phyloP scores from a whole-genome alignment of 2,888 invertebrate genomes.

The Odontocolon sp. region DNA sequence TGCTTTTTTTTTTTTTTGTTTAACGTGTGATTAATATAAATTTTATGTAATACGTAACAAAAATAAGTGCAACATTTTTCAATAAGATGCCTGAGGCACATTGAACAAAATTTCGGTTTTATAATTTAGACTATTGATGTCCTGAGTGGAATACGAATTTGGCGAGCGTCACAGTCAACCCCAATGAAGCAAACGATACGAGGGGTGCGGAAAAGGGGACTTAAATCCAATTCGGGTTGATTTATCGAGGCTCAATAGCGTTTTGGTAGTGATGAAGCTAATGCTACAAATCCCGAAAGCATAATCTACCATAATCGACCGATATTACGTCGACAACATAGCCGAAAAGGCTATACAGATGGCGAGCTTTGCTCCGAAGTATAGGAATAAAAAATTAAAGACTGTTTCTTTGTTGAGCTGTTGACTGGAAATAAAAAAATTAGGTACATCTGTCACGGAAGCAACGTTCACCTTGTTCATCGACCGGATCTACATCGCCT shows the following conservation, averaged over 20 bases:
- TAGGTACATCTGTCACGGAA: constrained; percentile 60
- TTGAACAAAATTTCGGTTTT: too few species aligned
- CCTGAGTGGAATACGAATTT: constrained; percentile 26
- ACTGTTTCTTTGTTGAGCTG: too few species aligned
- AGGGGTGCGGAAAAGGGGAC: constrained; percentile 6
- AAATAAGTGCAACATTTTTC: too few species aligned
- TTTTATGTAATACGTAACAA: too few species aligned
- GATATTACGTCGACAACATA: not conserved
- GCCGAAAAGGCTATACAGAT: constrained; percentile 2
- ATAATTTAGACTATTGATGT: too few species aligned
- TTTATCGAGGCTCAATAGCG: constrained; percentile 38
- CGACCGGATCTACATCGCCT: constrained; percentile 66
- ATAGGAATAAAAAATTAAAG: too few species aligned
- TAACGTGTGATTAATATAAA: too few species aligned
- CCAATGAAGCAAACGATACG: constrained; percentile 12
- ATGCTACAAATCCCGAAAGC: constrained; percentile 22
- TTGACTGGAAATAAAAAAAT: not conserved
- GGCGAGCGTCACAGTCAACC: constrained; percentile 19
- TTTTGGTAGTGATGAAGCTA: constrained; percentile 9
- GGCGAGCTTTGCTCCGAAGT: too few species aligned
- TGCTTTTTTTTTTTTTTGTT: not conserved
- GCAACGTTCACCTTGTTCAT: constrained; percentile 66
- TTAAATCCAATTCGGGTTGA: constrained; percentile 33
- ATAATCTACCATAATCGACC: constrained; percentile 36
- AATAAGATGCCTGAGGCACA: too few species aligned